These are phyloP conservation scores for Neosalanx taihuensis DNA, from an alignment of 2,797 vertebrate species.

Conservation along the genomic window DNA sequence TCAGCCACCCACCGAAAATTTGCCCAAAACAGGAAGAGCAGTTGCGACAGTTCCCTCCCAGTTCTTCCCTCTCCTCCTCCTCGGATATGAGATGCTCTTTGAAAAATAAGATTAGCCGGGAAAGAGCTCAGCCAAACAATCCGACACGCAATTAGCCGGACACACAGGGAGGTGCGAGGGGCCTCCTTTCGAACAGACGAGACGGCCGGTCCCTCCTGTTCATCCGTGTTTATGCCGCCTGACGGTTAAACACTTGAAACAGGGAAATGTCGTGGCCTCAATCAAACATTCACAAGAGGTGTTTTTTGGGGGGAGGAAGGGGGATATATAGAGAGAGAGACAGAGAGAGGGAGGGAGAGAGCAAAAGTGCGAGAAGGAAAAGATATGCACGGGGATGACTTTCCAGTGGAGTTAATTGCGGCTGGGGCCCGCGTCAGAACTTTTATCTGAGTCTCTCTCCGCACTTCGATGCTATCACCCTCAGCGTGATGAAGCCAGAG, in stretches of 20 bases:
- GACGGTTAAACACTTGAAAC: neutral
- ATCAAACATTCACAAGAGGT: neutral
- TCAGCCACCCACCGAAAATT: no score
- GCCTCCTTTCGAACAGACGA: neutral
- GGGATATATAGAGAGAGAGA: conserved; percentile 1
- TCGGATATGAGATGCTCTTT: neutral
- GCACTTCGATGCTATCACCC: neutral
- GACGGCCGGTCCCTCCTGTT: neutral
- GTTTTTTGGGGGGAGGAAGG: neutral
- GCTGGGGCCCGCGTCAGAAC: conserved; percentile 2
- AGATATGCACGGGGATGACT: neutral
- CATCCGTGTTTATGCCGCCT: neutral
- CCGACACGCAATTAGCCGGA: no score
- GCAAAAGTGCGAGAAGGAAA: neutral
- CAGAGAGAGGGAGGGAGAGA: neutral
- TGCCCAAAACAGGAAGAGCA: neutral
- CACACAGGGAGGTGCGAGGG: neutral
- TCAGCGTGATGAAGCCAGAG: neutral
- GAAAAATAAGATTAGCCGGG: neutral
- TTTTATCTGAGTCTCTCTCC: neutral
- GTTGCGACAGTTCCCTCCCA: neutral
- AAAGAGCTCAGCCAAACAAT: neutral
- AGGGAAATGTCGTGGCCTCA: neutral
- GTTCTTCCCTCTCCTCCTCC: neutral
- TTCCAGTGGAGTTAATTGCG: conserved; percentile 5